Evolutionary conservation across 2,888 invertebrate genomes (phyloP).

Genomic region (Yponomeuta cagnagella): DNA sequence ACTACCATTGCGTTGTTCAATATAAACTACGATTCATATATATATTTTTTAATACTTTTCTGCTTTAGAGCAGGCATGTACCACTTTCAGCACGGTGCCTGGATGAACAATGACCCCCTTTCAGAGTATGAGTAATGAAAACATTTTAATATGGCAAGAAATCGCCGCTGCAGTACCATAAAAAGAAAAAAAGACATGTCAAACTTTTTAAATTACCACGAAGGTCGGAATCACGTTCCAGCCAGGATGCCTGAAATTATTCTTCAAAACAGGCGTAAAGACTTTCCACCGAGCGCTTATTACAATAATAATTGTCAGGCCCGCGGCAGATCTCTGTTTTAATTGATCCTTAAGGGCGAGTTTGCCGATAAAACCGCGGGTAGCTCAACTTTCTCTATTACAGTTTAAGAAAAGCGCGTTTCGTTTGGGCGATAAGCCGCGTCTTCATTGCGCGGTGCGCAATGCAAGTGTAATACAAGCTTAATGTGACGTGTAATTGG

Average conservation of each 20-base stretch:
- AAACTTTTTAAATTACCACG: too few species aligned
- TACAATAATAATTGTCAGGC: slow-evolving; percentile 67
- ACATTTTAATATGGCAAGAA: too few species aligned
- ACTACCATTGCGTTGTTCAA: too few species aligned
- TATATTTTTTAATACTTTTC: too few species aligned
- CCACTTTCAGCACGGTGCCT: too few species aligned
- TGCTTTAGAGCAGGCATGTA: too few species aligned
- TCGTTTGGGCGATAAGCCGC: slow-evolving; percentile 63
- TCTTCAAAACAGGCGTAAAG: neutral
- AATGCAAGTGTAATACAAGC: slow-evolving; percentile 31
- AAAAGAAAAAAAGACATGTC: neutral
- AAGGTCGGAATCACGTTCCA: too few species aligned
- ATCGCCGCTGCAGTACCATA: too few species aligned
- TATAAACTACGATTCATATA: too few species aligned
- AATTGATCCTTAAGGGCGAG: slow-evolving; percentile 76
- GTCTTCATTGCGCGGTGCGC: slow-evolving; percentile 50
- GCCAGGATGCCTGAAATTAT: neutral
- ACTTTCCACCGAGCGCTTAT: slow-evolving; percentile 32
- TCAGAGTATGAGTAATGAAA: too few species aligned
- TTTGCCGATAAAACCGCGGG: slow-evolving; percentile 63
- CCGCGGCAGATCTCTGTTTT: slow-evolving; percentile 63
- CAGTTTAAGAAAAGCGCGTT: slow-evolving; percentile 70
- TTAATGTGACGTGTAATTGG: slow-evolving; percentile 32
- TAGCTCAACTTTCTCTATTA: slow-evolving; percentile 73
- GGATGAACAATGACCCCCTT: too few species aligned